Conservation (phyloP, 2,113 vertebrate genomes). For the Bufo bufo region DNA sequence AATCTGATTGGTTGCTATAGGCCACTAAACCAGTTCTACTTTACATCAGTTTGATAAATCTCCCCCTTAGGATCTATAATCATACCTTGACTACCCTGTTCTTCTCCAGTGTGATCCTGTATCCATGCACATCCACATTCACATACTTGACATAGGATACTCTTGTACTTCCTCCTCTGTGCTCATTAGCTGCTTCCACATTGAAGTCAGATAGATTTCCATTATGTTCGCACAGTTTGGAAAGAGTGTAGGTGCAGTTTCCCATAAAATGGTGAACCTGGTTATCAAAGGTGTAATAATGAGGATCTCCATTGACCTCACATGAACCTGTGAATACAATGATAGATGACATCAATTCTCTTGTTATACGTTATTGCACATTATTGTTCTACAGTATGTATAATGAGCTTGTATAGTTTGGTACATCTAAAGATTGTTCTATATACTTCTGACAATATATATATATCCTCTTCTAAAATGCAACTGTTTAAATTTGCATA, state of each 20-base stretch:
- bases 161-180: conserved; percentile 33
- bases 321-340: conserved; percentile 44
- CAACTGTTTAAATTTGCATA: no score
- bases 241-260: conserved; percentile 62
- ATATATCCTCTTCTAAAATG: no score
- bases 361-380: neutral
- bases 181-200: conserved; percentile 62
- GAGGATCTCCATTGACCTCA: conserved; percentile 57
- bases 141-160: conserved; percentile 63
- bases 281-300: conserved; percentile 64
- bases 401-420: no score
- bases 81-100: conserved; percentile 63
- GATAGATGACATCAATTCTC: neutral
- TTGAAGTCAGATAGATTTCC: conserved; percentile 64
- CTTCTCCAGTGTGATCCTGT: conserved; percentile 67
- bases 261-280: conserved; percentile 64
- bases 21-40: no score
- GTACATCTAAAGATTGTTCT: no score
- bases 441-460: no score
- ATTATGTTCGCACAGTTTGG: conserved; percentile 55
- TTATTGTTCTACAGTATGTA: no score
- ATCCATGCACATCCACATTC: conserved; percentile 58
- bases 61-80: neutral
- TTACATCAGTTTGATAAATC: no score
- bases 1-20: no score